Conservation (phyloP, 2,113 vertebrate genomes). For the Progne subis region DNA sequence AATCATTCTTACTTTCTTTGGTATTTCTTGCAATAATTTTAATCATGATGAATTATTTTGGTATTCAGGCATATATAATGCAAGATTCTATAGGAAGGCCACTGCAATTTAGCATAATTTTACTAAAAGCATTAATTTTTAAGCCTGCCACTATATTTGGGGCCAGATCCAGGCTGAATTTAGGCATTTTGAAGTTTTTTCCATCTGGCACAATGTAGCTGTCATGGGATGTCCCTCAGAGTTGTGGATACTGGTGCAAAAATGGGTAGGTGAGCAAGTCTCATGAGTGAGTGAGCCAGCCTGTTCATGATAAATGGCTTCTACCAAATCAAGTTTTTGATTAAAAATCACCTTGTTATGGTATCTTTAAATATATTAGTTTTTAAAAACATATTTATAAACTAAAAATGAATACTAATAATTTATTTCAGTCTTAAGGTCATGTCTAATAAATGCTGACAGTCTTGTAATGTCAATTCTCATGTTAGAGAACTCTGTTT, state of each 20-base stretch:
- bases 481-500: background rate
- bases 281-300: background rate
- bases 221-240: background rate
- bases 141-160: background rate
- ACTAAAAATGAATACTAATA: background rate
- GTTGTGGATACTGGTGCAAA: background rate
- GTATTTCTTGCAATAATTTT: slow-evolving; percentile 58
- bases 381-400: background rate
- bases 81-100: slow-evolving; percentile 46
- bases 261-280: background rate
- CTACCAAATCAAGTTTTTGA: background rate
- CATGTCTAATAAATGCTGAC: background rate
- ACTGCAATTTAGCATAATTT: slow-evolving; percentile 32
- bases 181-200: background rate
- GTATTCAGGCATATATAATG: slow-evolving; percentile 55
- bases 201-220: background rate
- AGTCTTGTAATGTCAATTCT: background rate
- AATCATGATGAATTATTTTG: slow-evolving; percentile 64
- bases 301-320: background rate
- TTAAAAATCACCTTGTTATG: background rate
- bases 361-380: background rate
- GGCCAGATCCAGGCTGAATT: background rate
- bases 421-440: background rate
- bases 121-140: slow-evolving; percentile 28
- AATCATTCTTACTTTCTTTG: slow-evolving; percentile 59